phyloP scores from a whole-genome alignment of 2,113 vertebrate genomes.

The Myrmecobius fasciatus region DNA sequence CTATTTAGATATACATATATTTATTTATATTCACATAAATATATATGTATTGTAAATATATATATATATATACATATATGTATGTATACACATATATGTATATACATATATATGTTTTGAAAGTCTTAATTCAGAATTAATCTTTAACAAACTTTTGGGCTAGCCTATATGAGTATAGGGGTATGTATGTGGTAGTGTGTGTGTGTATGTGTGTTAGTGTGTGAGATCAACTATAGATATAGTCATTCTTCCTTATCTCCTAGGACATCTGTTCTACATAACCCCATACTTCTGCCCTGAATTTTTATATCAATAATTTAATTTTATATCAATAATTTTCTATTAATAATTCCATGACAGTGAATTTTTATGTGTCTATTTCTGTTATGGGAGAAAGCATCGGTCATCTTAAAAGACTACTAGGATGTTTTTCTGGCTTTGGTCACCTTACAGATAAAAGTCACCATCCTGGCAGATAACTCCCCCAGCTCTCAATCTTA shows the following conservation, averaged over 20 bases:
- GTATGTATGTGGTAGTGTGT: too few species aligned
- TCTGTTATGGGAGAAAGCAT: not conserved
- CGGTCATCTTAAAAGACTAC: too few species aligned
- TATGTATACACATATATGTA: too few species aligned
- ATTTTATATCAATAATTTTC: too few species aligned
- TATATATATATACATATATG: too few species aligned
- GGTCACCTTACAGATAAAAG: slow-evolving; percentile 83
- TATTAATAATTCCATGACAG: not conserved
- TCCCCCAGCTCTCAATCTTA: slow-evolving; percentile 83
- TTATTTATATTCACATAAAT: too few species aligned
- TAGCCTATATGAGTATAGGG: not conserved
- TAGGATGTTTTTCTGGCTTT: not conserved
- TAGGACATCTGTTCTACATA: not conserved
- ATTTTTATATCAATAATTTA: not conserved
- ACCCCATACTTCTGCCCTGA: not conserved
- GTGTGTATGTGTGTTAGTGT: not conserved
- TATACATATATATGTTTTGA: not conserved
- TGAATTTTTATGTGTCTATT: not conserved
- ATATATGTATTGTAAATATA: too few species aligned
- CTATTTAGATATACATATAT: too few species aligned
- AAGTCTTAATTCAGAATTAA: not conserved
- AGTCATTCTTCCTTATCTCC: not conserved
- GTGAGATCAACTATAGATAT: not conserved
- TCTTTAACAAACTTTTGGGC: not conserved
- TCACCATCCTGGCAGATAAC: slow-evolving; percentile 88